Evolutionary conservation across 2,888 invertebrate genomes (phyloP).

Genomic region (Lasiommata megera): DNA sequence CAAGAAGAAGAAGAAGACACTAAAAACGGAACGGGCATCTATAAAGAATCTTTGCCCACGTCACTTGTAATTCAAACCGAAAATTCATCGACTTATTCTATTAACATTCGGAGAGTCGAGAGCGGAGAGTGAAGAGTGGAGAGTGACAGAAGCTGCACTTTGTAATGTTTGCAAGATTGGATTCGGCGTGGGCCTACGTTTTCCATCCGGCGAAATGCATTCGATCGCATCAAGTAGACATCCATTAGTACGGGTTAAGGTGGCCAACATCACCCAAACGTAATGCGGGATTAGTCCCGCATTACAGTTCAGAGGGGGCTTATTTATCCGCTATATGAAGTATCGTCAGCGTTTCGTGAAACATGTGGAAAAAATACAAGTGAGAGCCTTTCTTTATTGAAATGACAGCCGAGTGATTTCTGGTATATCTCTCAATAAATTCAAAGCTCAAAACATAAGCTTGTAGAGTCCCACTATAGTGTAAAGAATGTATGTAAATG

Average conservation of each 20-base stretch:
- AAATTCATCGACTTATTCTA: conserved; percentile 15
- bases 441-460: too few species aligned
- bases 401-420: too few species aligned
- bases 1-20: background rate
- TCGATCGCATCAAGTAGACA: conserved; percentile 62
- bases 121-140: conserved; percentile 7
- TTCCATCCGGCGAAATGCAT: conserved; percentile 61
- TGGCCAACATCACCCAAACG: background rate
- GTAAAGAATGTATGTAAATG: too few species aligned
- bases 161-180: conserved; percentile 35
- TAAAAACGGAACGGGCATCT: background rate
- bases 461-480: too few species aligned
- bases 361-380: background rate
- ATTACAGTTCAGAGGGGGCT: too few species aligned
- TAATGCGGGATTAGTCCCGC: background rate
- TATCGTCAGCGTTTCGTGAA: background rate
- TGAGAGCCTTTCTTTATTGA: too few species aligned
- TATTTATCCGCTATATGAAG: too few species aligned
- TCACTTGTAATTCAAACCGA: conserved; percentile 5
- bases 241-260: conserved; percentile 56
- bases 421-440: too few species aligned
- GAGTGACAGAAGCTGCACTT: conserved; percentile 24
- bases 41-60: background rate
- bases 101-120: conserved; percentile 5
- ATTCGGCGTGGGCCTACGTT: conserved; percentile 33